Conservation (phyloP, 2,797 vertebrate species). For the Gadopsis bispinosus region DNA sequence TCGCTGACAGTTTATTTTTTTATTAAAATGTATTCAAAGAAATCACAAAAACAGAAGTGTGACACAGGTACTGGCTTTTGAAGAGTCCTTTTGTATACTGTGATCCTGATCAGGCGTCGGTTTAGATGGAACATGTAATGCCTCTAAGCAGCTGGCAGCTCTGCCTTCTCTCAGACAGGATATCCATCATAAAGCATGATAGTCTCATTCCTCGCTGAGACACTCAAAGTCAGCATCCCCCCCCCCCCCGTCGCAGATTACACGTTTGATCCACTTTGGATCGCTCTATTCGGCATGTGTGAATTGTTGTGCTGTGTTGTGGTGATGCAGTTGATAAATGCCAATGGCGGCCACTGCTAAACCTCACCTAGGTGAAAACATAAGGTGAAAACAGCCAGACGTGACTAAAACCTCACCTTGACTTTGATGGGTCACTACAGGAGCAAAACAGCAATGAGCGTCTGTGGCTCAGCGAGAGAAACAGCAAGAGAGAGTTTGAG, state of each 20-base stretch:
- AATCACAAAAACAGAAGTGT: conserved; percentile 31
- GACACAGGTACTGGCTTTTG: conserved; percentile 13
- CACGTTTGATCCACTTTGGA: conserved; percentile 72
- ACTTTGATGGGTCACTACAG: conserved; percentile 68
- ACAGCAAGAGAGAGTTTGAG: conserved; percentile 65
- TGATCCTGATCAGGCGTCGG: conserved; percentile 48
- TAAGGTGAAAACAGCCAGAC: conserved; percentile 50
- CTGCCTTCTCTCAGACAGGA: conserved; percentile 57
- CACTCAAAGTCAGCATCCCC: conserved; percentile 38
- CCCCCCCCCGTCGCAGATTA: conserved; percentile 57
- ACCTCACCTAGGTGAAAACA: conserved; percentile 47
- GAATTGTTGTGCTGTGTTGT: conserved; percentile 51
- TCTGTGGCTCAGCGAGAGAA: conserved; percentile 43
- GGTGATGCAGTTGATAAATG: conserved; percentile 61
- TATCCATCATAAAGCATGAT: conserved; percentile 71
- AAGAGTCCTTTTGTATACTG: conserved; percentile 65
- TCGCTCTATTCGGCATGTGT: conserved; percentile 74
- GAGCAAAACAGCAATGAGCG: conserved; percentile 55
- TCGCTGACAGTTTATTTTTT: conserved; percentile 11
- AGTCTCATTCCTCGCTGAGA: conserved; percentile 65
- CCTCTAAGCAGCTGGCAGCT: conserved; percentile 61
- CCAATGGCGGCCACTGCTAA: conserved; percentile 33
- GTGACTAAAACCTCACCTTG: conserved; percentile 64
- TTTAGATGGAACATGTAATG: conserved; percentile 55
- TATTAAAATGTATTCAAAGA: conserved; percentile 30